Percentiles rank a stretch among this genome's conserved stretches.
These are phyloP conservation scores for Ambastaia sidthimunki DNA, from an alignment of 2,797 vertebrate species.

Conservation along the genomic window DNA sequence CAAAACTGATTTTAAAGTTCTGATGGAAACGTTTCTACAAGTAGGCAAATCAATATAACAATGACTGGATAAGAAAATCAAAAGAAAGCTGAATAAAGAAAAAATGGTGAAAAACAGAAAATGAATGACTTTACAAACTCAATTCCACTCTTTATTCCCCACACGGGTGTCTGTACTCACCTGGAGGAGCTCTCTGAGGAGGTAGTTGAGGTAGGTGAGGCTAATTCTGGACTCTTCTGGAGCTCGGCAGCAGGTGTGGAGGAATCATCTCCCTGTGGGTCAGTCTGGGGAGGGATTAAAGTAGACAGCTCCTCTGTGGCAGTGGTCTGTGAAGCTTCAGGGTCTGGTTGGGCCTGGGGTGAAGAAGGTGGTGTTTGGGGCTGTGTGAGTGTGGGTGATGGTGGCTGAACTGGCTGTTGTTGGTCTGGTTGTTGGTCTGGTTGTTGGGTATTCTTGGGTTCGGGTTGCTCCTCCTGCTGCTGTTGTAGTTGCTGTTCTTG, in stretches of 20 bases:
- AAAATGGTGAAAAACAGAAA: not conserved
- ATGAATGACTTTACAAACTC: not conserved
- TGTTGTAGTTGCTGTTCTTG: conserved; percentile 63
- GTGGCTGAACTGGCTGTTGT: conserved; percentile 26
- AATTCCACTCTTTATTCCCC: conserved; percentile 21
- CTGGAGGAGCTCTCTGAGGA: conserved; percentile 74
- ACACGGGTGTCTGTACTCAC: conserved; percentile 74
- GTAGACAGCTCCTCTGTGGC: conserved; percentile 53
- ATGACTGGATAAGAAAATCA: not conserved
- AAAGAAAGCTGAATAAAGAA: conserved; percentile 33
- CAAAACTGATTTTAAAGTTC: not conserved
- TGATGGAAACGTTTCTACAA: conserved; percentile 18
- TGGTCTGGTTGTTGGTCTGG: conserved; percentile 29
- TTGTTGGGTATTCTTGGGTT: conserved; percentile 17
- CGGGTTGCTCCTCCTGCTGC: conserved; percentile 10
- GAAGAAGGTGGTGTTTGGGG: conserved; percentile 11
- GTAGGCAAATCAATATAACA: conserved; percentile 5
- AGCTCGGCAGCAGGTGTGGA: conserved; percentile 61
- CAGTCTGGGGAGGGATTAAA: conserved; percentile 50
- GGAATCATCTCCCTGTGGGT: conserved; percentile 68
- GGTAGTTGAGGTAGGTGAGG: conserved; percentile 91
- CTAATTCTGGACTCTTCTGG: conserved; percentile 70
- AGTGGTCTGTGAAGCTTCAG: conserved; percentile 49
- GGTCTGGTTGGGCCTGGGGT: conserved; percentile 56
- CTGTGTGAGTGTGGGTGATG: conserved; percentile 8